Percentiles rank a stretch among this genome's conserved stretches.
phyloP scores from a whole-genome alignment of 2,797 vertebrate species.

The Amphiprion clarkii region DNA sequence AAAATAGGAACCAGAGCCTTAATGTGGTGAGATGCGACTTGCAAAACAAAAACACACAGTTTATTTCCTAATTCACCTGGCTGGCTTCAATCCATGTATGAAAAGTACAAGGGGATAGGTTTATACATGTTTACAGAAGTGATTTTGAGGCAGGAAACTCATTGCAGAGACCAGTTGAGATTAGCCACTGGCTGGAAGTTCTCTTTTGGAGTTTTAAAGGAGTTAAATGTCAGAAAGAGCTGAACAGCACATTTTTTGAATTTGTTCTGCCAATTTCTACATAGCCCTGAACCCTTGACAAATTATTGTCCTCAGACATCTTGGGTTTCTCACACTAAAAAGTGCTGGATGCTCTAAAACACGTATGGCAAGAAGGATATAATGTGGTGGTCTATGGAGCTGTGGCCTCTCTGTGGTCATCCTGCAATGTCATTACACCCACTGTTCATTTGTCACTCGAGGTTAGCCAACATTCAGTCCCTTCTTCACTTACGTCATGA shows the following conservation, averaged over 20 bases:
- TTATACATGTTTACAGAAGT: conserved; percentile 3
- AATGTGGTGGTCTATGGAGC: conserved; percentile 51
- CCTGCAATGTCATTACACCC: conserved; percentile 74
- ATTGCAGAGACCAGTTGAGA: background rate
- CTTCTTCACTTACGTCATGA: conserved; percentile 41
- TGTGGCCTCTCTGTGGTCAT: conserved; percentile 62
- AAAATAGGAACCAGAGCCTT: conserved; percentile 63
- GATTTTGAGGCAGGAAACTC: background rate
- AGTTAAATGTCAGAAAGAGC: conserved; percentile 6
- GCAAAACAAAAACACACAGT: conserved; percentile 39
- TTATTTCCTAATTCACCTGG: conserved; percentile 44
- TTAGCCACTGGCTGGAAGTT: background rate
- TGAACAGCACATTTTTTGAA: conserved; percentile 10
- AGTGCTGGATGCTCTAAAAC: conserved; percentile 37
- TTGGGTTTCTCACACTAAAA: conserved; percentile 59
- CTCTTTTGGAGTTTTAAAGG: background rate
- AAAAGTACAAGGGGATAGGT: background rate
- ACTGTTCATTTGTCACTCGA: conserved; percentile 69
- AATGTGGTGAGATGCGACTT: conserved; percentile 39
- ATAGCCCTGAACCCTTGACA: conserved; percentile 43
- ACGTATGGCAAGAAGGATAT: conserved; percentile 49
- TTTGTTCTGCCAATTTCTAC: conserved; percentile 31
- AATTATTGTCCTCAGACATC: conserved; percentile 40
- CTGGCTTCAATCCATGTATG: conserved; percentile 1
- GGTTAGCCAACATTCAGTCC: conserved; percentile 53